These are phyloP conservation scores for Trypoxylon attenuatum DNA, from an alignment of 2,888 invertebrate species.

Conservation along the genomic window DNA sequence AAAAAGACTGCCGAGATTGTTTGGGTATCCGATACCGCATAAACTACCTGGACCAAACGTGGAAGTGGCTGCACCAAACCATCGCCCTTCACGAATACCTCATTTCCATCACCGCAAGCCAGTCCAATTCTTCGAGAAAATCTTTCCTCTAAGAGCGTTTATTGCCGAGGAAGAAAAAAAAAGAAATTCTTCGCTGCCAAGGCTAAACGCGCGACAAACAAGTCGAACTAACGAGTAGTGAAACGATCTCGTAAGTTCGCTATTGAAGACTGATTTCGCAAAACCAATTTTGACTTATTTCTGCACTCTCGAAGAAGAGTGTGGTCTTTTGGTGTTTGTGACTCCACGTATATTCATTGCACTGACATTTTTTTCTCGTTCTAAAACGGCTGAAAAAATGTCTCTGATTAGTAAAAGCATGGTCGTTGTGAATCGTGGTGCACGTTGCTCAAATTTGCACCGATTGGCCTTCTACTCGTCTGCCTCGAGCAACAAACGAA, in stretches of 20 bases:
- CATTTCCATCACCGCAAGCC: slow-evolving; percentile 86
- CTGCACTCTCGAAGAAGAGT: not conserved
- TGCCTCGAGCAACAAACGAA: slow-evolving; percentile 6
- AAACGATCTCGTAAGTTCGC: not conserved
- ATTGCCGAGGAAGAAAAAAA: not conserved
- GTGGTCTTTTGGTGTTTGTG: too few relatives aligned
- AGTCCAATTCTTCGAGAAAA: slow-evolving; percentile 77
- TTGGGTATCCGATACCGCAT: slow-evolving; percentile 92
- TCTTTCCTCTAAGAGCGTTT: too few relatives aligned
- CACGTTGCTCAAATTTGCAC: not conserved
- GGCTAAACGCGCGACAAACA: slow-evolving; percentile 20
- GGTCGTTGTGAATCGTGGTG: slow-evolving; percentile 10
- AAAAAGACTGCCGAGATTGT: slow-evolving; percentile 86
- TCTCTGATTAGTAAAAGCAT: slow-evolving; percentile 26
- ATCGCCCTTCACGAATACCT: slow-evolving; percentile 91
- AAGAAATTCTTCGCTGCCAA: slow-evolving; percentile 11
- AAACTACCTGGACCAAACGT: slow-evolving; percentile 92
- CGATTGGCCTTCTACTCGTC: slow-evolving; percentile 17
- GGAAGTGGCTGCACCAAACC: slow-evolving; percentile 96
- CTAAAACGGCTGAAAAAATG: too few relatives aligned
- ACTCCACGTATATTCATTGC: not conserved
- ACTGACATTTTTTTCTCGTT: not conserved
- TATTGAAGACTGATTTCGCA: slow-evolving; percentile 41
- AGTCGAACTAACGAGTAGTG: not conserved
- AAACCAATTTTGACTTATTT: not conserved